Evolutionary conservation across 1,140 invertebrate species (phyloP), one percentile per base, ranked within the genome.

Genomic region (Phthorimaea operculella): DNA sequence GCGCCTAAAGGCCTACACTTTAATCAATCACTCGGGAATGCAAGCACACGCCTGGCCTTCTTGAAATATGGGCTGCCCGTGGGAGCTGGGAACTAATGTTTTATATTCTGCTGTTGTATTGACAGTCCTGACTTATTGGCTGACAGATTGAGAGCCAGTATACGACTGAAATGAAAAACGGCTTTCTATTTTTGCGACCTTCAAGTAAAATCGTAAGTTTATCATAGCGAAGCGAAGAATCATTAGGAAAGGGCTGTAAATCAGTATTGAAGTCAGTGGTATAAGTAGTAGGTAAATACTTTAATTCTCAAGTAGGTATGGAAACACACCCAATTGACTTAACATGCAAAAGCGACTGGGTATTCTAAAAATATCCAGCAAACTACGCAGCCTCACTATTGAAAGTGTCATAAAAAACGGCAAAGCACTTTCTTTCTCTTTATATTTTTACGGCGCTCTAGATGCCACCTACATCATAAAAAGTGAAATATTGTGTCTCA

Each of bases 401-500:
- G 67, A 67, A 66, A 42, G 34, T 17, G 28, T 50, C 17, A 50
- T 50, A 50, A 69, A 75, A 75, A 71, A 62, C 59, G 59, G 57
- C 56, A 54, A 52, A 63, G 54, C 62, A 68, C 60, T 69, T 66
- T 72, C 66, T 69, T 75, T 76, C 63, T 74, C 64, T 68, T 70
- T 74, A 71, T 74, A 79, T 74, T 73, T 80, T 75, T 79, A 74
- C 66, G 68, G 68, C 66, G 58, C 62, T 66, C 64, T 64, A 60
- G 67, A 72, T 76, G 63, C 65, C 69, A 71, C 72, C 72, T 73
- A 72, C 64, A 67, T 72, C 77, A 79, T 80, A 82, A 80, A 82
- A 82, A 77, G 67, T 80, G 71, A 82, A 77, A 79, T 79, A 82
- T 79, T 70, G 68, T 72, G 67, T 74, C 76, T 77, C 70, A 58